Evolutionary conservation across 2,113 vertebrate species (phyloP).

Genomic region (Pitta sordida): DNA sequence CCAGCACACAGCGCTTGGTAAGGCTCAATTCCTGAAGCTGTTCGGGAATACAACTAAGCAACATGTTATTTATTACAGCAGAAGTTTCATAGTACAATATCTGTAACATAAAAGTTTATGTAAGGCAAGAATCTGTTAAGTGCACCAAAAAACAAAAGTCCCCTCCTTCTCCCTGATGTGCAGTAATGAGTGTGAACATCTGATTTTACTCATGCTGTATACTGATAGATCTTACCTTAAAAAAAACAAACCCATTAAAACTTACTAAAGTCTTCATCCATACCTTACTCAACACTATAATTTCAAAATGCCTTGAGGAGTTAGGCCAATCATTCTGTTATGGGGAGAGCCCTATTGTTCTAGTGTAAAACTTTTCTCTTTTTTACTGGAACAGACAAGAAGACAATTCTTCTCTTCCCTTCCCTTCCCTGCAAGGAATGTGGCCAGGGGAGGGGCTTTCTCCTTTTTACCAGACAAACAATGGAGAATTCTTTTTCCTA

Average conservation of each 20-base stretch:
- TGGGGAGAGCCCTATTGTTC: too few species aligned
- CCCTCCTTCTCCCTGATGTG: background rate
- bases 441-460: too few species aligned
- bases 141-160: rapidly evolving
- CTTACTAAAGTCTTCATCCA: background rate
- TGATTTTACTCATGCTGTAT: background rate
- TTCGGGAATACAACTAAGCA: background rate
- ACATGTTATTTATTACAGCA: background rate
- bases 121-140: background rate
- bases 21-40: background rate
- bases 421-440: too few species aligned
- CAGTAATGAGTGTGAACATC: background rate
- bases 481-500: too few species aligned
- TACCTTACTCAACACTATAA: background rate
- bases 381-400: too few species aligned
- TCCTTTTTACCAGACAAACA: too few species aligned
- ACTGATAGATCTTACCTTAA: background rate
- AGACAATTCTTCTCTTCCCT: too few species aligned
- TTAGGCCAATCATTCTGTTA: background rate
- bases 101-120: background rate
- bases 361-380: too few species aligned
- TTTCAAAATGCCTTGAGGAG: background rate
- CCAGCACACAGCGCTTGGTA: background rate
- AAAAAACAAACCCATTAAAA: background rate
- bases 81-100: background rate